Percentiles rank a stretch among this genome's conserved stretches.
These are phyloP conservation scores for Sarcoramphus papa DNA, from an alignment of 2,797 vertebrate species.

Conservation along the genomic window DNA sequence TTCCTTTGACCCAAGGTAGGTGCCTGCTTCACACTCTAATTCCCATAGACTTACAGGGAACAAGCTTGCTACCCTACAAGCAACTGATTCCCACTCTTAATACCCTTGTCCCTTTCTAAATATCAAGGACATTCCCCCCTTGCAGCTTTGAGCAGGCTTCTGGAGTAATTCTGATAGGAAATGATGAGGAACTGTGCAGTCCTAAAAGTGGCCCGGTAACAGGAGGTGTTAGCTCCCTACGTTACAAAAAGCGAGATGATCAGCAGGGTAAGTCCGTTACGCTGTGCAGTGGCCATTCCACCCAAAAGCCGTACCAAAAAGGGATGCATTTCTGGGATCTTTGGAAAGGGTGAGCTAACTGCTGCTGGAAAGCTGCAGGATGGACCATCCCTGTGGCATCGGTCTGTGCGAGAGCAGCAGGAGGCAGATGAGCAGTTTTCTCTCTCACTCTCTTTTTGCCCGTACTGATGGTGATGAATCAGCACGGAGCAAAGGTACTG, in stretches of 20 bases:
- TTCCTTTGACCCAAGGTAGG: not conserved
- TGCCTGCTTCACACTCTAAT: not conserved
- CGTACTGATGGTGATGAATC: rapidly evolving
- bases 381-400: rapidly evolving
- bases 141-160: not conserved
- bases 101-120: not conserved
- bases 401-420: not conserved
- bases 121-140: not conserved
- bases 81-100: not conserved
- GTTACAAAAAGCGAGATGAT: rapidly evolving
- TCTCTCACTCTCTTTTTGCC: too few relatives aligned
- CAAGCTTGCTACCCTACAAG: too few relatives aligned
- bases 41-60: not conserved
- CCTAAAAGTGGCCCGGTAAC: rapidly evolving
- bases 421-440: not conserved
- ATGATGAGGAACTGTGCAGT: not conserved
- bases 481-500: not conserved
- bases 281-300: rapidly evolving
- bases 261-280: too few relatives aligned
- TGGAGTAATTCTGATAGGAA: not conserved
- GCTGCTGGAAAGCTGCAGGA: not conserved
- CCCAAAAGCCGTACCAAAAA: rapidly evolving
- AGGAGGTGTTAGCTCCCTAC: not conserved
- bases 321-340: not conserved
- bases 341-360: not conserved